phyloP scores from a whole-genome alignment of 2,797 vertebrate species.

The Brotogeris chrysoptera region DNA sequence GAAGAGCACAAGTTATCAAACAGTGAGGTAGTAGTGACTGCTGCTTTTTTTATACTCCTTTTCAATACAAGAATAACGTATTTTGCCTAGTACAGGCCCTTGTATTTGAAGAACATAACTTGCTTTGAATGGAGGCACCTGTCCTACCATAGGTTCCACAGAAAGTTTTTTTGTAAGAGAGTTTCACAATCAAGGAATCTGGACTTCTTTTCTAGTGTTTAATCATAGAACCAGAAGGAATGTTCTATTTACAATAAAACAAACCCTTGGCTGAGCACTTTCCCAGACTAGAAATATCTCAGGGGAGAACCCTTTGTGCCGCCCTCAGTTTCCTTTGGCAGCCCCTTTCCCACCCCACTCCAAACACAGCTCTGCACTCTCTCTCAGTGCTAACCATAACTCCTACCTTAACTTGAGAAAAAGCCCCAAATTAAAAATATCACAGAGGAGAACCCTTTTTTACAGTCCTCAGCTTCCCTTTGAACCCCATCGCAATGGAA shows the following conservation, averaged over 20 bases:
- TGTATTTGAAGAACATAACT: not conserved
- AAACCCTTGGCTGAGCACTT: not conserved
- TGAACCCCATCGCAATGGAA: not conserved
- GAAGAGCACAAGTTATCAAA: not conserved
- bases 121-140: not conserved
- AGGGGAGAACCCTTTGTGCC: constrained; percentile 23
- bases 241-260: constrained; percentile 50
- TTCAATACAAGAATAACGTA: not conserved
- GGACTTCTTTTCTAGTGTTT: not conserved
- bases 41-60: not conserved
- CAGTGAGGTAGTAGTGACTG: not conserved
- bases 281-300: constrained; percentile 52
- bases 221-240: constrained; percentile 36
- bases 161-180: not conserved
- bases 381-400: not conserved
- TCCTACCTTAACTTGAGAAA: not conserved
- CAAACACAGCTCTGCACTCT: not conserved
- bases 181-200: not conserved
- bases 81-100: not conserved
- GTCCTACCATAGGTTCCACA: not conserved
- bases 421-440: not conserved
- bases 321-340: constrained; percentile 35
- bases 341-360: not conserved
- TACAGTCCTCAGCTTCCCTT: not conserved
- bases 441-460: not conserved